phyloP scores from a whole-genome alignment of 2,113 vertebrate genomes.

The Mobula birostris region DNA sequence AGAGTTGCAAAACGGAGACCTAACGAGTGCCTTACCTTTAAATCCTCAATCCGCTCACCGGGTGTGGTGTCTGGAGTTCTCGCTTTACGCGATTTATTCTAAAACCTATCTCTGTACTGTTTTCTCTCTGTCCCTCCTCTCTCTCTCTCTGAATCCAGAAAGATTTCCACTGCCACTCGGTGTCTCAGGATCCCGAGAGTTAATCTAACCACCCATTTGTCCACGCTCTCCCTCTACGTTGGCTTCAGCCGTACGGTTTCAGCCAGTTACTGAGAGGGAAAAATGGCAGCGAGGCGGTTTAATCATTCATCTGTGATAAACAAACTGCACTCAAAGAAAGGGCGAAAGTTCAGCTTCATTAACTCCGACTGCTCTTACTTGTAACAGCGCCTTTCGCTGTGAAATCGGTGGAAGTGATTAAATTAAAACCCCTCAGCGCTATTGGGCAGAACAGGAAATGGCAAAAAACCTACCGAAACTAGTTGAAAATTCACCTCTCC shows the following conservation, averaged over 20 bases:
- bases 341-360: conserved; percentile 13
- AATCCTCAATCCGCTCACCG: no score
- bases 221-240: background rate
- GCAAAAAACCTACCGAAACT: background rate
- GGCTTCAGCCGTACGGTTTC: no score
- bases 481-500: background rate
- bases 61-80: no score
- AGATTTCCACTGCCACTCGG: no score
- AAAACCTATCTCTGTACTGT: background rate
- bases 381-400: background rate
- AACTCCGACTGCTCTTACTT: background rate
- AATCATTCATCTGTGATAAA: background rate
- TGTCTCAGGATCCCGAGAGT: background rate
- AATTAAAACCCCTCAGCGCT: no score
- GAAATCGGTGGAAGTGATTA: background rate
- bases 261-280: background rate
- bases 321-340: no score
- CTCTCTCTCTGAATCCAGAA: background rate
- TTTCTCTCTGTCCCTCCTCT: background rate
- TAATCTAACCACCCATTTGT: background rate
- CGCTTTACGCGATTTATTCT: background rate
- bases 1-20: background rate
- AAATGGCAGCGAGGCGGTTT: conserved; percentile 18
- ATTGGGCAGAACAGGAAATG: no score
- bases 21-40: background rate